These are phyloP conservation scores for Aplysia californica DNA, from an alignment of 1,140 invertebrate species.

Conservation along the genomic window DNA sequence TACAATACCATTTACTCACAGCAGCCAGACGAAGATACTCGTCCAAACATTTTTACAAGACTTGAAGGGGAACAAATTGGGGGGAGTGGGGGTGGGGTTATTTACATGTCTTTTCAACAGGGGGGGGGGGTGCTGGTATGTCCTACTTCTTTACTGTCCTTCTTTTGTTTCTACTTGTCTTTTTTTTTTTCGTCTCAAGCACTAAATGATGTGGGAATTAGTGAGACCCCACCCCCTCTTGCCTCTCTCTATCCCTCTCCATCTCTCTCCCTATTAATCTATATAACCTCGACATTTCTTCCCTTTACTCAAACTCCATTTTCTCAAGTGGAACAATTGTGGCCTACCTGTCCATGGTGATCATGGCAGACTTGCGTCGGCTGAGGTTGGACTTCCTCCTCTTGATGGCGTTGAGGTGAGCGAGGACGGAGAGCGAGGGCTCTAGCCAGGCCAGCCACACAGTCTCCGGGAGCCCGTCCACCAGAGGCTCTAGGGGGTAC, in stretches of 20 bases:
- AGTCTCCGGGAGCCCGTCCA: conserved; percentile 38
- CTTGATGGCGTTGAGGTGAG: conserved; percentile 30
- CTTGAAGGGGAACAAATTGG: too few relatives aligned
- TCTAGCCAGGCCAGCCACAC: conserved; percentile 44
- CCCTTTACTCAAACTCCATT: too few relatives aligned
- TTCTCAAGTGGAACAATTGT: background rate
- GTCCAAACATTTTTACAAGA: too few relatives aligned
- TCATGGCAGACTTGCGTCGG: conserved; percentile 19
- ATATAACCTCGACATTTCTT: too few relatives aligned
- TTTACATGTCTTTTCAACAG: too few relatives aligned
- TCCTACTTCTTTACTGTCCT: too few relatives aligned
- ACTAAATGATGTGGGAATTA: background rate
- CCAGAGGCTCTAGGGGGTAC: conserved; percentile 21
- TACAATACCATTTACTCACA: too few relatives aligned
- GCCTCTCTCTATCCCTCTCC: background rate
- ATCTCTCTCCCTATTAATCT: background rate
- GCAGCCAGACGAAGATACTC: too few relatives aligned
- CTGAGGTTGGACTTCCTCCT: conserved; percentile 35
- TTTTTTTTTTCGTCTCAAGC: background rate
- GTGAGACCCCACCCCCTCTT: background rate
- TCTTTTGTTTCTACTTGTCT: background rate
- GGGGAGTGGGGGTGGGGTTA: too few relatives aligned
- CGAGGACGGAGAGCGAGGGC: conserved; percentile 34
- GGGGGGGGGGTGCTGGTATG: too few relatives aligned
- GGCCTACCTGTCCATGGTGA: conserved; percentile 3